Percentiles rank a stretch among this genome's conserved stretches.
Evolutionary conservation across 92 coral and sea anemone species (phyloP).

Genomic region (Heteractis magnifica): DNA sequence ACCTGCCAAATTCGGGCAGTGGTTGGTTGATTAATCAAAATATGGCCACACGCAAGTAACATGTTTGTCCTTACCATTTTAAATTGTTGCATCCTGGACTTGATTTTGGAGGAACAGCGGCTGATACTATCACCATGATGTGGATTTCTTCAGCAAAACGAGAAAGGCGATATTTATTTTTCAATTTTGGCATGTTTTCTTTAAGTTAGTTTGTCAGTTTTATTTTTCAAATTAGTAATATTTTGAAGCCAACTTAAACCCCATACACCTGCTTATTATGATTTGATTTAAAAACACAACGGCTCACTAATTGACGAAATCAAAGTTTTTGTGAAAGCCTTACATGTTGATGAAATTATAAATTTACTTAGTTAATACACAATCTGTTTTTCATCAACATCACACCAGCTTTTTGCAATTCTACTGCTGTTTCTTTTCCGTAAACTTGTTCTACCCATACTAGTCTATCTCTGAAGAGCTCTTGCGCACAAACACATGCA

Average conservation of each 20-base stretch:
- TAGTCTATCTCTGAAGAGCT: no score
- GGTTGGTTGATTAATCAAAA: neutral
- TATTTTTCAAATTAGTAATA: neutral
- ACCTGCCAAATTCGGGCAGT: neutral
- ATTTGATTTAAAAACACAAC: neutral
- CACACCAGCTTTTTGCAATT: no score
- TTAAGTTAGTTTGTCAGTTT: neutral
- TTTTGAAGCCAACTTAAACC: neutral
- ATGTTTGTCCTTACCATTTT: neutral
- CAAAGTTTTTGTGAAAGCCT: no score
- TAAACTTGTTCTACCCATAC: no score
- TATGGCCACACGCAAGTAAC: neutral
- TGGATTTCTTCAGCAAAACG: neutral
- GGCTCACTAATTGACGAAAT: neutral
- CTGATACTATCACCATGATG: slow-evolving; percentile 3
- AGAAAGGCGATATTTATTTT: neutral
- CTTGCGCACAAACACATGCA: no score
- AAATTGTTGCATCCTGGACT: neutral
- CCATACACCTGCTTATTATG: neutral
- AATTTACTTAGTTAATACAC: no score
- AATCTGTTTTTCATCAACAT: neutral
- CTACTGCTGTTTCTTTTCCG: no score
- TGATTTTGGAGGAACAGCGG: neutral
- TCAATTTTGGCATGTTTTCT: neutral
- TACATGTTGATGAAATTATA: no score